Conservation (phyloP, 37 sponge, comb jelly and placozoan genomes). For the Spongilla lacustris region DNA sequence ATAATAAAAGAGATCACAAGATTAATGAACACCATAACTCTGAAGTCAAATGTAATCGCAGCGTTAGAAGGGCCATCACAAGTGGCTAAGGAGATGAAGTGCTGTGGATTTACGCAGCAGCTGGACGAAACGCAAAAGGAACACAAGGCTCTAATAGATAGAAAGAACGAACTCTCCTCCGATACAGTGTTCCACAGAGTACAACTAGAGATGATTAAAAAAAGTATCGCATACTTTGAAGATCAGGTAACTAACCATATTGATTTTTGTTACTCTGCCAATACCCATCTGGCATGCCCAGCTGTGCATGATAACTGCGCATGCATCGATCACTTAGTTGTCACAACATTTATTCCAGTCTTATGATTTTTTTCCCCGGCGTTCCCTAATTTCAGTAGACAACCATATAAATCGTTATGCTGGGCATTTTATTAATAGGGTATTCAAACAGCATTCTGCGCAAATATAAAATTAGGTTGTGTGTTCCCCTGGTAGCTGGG, state of each 20-base stretch:
- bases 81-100: neutral
- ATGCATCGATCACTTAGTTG: too few species aligned
- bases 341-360: too few species aligned
- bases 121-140: neutral
- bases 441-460: too few species aligned
- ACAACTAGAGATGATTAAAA: neutral
- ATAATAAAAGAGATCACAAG: neutral
- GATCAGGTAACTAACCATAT: neutral
- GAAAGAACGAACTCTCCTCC: neutral
- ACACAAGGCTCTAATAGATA: neutral
- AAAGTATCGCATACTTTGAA: neutral
- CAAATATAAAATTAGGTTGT: too few species aligned
- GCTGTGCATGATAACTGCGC: too few species aligned
- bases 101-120: neutral
- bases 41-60: neutral
- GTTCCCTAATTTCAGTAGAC: too few species aligned
- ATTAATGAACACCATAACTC: neutral
- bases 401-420: too few species aligned
- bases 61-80: neutral
- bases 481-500: too few species aligned
- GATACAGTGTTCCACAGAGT: neutral
- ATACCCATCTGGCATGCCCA: too few species aligned
- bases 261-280: too few species aligned
- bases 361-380: neutral
- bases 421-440: too few species aligned